These are phyloP conservation scores for Poeciliopsis turneri DNA, from an alignment of 2,797 vertebrate genomes.

Conservation along the genomic window DNA sequence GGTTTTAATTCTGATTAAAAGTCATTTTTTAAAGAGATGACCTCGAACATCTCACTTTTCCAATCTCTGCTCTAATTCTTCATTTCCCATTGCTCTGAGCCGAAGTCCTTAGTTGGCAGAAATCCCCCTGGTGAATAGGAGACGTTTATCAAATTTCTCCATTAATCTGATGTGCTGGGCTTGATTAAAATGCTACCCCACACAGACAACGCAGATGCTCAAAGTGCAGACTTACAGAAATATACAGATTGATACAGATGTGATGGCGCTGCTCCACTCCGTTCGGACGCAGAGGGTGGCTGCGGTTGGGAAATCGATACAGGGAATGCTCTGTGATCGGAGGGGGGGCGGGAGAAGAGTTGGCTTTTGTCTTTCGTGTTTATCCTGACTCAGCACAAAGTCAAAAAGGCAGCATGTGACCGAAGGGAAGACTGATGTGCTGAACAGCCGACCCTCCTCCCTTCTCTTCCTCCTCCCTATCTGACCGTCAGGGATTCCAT, in stretches of 20 bases:
- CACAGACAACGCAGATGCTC: slow-evolving; percentile 69
- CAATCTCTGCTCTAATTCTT: slow-evolving; percentile 74
- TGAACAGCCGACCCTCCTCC: slow-evolving; percentile 5
- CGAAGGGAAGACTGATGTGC: slow-evolving; percentile 65
- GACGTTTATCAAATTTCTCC: slow-evolving; percentile 79
- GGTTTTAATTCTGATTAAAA: slow-evolving; percentile 80
- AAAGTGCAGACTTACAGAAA: slow-evolving; percentile 62
- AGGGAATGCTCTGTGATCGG: slow-evolving; percentile 47
- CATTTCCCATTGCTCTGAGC: slow-evolving; percentile 70
- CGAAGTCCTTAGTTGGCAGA: slow-evolving; percentile 73
- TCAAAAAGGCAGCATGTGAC: slow-evolving; percentile 67
- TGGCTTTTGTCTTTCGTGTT: slow-evolving; percentile 63
- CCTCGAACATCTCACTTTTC: slow-evolving; percentile 74
- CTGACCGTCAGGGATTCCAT: slow-evolving; percentile 67
- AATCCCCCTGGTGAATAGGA: slow-evolving; percentile 65
- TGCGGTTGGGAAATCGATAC: slow-evolving; percentile 60
- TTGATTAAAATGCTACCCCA: slow-evolving; percentile 74
- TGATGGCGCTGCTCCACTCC: slow-evolving; percentile 38
- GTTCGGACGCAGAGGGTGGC: slow-evolving; percentile 51
- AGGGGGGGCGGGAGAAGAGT: slow-evolving; percentile 37
- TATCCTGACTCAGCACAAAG: slow-evolving; percentile 73
- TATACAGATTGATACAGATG: slow-evolving; percentile 72
- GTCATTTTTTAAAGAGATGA: slow-evolving; percentile 75
- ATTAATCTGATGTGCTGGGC: slow-evolving; percentile 74
- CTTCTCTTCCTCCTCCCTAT: slow-evolving; percentile 12